phyloP scores from a whole-genome alignment of 2,113 vertebrate genomes.

The Mustela nigripes region DNA sequence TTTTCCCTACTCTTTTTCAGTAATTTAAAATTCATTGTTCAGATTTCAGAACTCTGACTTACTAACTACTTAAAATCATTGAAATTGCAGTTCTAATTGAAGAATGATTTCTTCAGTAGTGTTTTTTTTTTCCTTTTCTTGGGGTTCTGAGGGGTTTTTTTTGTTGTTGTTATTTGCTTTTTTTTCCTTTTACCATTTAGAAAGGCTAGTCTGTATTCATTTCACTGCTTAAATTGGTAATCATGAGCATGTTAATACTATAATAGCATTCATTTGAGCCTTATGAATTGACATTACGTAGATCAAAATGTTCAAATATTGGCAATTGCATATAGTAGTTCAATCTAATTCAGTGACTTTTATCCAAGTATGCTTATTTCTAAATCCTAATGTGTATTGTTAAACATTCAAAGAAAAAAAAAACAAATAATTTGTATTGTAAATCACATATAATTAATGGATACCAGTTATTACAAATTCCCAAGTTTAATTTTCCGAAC shows the following conservation, averaged over 20 bases:
- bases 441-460: not conserved
- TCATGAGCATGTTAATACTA: not conserved
- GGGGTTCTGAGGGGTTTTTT: not conserved
- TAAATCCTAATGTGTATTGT: not conserved
- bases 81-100: not conserved
- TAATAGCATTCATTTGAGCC: not conserved
- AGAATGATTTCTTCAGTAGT: not conserved
- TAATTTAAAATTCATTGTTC: not conserved
- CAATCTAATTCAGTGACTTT: not conserved
- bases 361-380: not conserved
- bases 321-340: not conserved
- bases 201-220: not conserved
- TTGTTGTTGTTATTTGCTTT: not conserved
- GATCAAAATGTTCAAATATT: conserved; percentile 22
- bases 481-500: not conserved
- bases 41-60: not conserved
- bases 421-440: not conserved
- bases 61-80: not conserved
- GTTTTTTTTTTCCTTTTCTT: not conserved
- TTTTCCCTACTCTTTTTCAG: not conserved
- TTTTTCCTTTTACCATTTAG: conserved; percentile 34
- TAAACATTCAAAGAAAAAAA: conserved; percentile 15
- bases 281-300: not conserved
- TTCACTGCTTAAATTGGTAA: not conserved
- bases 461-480: not conserved